Conservation (phyloP, 1,140 invertebrate species). For the Chlorops oryzae region DNA sequence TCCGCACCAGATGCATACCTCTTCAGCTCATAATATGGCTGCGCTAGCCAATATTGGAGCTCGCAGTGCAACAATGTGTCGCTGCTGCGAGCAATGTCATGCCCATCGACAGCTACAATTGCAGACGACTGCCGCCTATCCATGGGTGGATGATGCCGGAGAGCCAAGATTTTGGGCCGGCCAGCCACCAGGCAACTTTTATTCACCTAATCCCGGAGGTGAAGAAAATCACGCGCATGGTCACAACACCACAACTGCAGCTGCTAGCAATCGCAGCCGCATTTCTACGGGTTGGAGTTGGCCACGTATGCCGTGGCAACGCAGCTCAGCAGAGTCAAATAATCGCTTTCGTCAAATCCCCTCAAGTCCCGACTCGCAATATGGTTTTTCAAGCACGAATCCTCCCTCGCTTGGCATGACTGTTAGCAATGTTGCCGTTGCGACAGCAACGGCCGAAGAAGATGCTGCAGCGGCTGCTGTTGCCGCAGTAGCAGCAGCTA, state of each 20-base stretch:
- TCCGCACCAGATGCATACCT: too few relatives aligned
- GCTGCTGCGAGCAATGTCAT: slow-evolving; percentile 47
- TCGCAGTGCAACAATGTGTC: slow-evolving; percentile 32
- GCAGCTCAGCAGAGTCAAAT: slow-evolving; percentile 38
- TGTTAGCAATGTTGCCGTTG: not conserved
- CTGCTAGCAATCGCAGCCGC: slow-evolving; percentile 48
- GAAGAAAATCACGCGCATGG: slow-evolving; percentile 32
- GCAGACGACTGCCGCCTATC: slow-evolving; percentile 28
- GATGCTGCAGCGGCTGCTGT: slow-evolving; percentile 24
- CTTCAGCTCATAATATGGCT: slow-evolving; percentile 23
- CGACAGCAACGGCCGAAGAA: not conserved
- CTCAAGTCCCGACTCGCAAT: slow-evolving; percentile 59
- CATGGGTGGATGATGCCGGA: slow-evolving; percentile 35
- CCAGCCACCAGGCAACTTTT: slow-evolving; percentile 60
- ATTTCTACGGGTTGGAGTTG: slow-evolving; percentile 57
- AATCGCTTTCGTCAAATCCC: slow-evolving; percentile 39
- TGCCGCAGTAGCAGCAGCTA: slow-evolving; percentile 24
- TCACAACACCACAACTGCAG: slow-evolving; percentile 13
- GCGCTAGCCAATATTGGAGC: slow-evolving; percentile 15
- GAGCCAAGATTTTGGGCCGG: slow-evolving; percentile 34
- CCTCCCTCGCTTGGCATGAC: too few relatives aligned
- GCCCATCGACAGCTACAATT: slow-evolving; percentile 39
- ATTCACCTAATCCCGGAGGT: slow-evolving; percentile 71
- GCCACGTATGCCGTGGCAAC: slow-evolving; percentile 53
- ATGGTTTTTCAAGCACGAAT: slow-evolving; percentile 53